Conservation (phyloP, 2,888 invertebrate genomes). For the Leucophenga montana region DNA sequence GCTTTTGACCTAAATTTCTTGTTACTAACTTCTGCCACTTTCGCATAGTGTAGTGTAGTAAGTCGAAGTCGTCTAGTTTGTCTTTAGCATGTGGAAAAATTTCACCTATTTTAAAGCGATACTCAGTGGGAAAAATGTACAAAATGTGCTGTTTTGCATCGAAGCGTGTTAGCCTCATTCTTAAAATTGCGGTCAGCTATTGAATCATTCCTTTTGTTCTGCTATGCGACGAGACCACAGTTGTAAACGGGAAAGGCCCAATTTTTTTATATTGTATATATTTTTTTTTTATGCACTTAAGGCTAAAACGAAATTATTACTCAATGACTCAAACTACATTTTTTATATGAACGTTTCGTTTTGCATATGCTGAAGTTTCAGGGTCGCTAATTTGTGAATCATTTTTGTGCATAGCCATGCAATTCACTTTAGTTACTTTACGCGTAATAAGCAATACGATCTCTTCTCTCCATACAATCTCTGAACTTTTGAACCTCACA, state of each 20-base stretch:
- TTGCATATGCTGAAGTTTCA: not conserved
- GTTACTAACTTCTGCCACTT: not conserved
- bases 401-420: no score
- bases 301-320: no score
- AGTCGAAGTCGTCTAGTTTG: no score
- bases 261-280: not conserved
- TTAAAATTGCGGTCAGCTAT: slow-evolving; percentile 23
- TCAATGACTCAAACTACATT: no score
- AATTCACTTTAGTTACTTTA: no score
- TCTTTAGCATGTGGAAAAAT: not conserved
- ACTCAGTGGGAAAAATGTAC: slow-evolving; percentile 4
- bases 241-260: not conserved
- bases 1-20: slow-evolving; percentile 29
- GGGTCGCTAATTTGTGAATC: not conserved
- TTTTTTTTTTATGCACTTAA: not conserved
- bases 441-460: no score
- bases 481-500: slow-evolving; percentile 22
- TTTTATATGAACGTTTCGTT: no score
- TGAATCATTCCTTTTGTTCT: slow-evolving; percentile 13
- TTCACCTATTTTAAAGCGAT: slow-evolving; percentile 10
- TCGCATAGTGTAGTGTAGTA: no score
- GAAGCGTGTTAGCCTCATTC: not conserved
- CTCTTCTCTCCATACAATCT: no score
- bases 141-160: slow-evolving; percentile 6
- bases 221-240: not conserved